phyloP scores from a whole-genome alignment of 2,797 vertebrate species.

The Diplodus puntazzo region DNA sequence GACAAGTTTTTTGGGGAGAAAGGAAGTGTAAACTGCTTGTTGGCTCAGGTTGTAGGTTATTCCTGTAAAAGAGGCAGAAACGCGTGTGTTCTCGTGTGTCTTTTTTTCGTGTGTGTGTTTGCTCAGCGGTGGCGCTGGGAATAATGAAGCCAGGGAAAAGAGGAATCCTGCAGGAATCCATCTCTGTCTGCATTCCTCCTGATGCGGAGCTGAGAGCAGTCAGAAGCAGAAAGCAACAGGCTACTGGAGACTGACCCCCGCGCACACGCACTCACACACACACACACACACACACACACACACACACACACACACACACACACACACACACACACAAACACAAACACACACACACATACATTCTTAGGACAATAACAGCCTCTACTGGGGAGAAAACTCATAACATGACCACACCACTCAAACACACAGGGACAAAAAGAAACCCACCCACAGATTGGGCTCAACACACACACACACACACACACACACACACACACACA shows the following conservation, averaged over 20 bases:
- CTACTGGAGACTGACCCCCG: constrained; percentile 69
- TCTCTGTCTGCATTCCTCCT: constrained; percentile 76
- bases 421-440: constrained; percentile 42
- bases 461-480: too few relatives aligned
- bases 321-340: constrained; percentile 31
- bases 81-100: constrained; percentile 39
- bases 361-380: constrained; percentile 77
- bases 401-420: constrained; percentile 54
- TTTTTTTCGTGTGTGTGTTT: constrained; percentile 33
- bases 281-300: not conserved
- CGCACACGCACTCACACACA: too few relatives aligned
- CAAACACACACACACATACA: constrained; percentile 42
- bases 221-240: constrained; percentile 76
- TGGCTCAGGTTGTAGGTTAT: constrained; percentile 26
- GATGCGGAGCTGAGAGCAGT: constrained; percentile 64
- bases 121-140: constrained; percentile 52
- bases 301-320: not conserved
- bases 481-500: too few relatives aligned
- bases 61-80: constrained; percentile 32
- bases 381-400: constrained; percentile 72
- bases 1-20: constrained; percentile 12
- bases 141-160: constrained; percentile 65
- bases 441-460: constrained; percentile 45
- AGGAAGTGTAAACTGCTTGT: constrained; percentile 5
- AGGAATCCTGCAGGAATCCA: constrained; percentile 76